Conservation (phyloP, 2,113 vertebrate species). For the Megaceryle maxima region DNA sequence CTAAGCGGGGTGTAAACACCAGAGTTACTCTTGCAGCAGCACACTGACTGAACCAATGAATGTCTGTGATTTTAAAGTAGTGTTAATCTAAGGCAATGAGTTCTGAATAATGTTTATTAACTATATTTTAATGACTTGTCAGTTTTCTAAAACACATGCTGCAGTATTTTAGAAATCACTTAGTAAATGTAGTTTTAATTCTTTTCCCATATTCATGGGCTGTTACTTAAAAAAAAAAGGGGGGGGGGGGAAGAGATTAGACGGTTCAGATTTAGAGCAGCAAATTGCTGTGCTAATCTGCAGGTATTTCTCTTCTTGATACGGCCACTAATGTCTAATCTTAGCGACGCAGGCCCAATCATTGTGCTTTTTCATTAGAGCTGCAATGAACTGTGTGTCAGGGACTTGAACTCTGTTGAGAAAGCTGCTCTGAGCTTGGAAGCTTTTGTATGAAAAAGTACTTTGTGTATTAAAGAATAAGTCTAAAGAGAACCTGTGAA, state of each 20-base stretch:
- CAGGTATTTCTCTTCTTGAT: slow-evolving; percentile 74
- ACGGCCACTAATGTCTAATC: slow-evolving; percentile 48
- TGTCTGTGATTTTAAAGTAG: slow-evolving; percentile 48
- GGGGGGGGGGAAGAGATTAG: slow-evolving; percentile 50
- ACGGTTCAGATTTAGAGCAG: slow-evolving; percentile 69
- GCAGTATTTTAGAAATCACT: slow-evolving; percentile 72
- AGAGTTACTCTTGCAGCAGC: not conserved
- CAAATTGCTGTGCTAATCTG: slow-evolving; percentile 72
- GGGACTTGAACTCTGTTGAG: slow-evolving; percentile 49
- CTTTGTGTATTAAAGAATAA: not conserved
- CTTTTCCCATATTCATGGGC: slow-evolving; percentile 58
- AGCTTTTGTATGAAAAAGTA: slow-evolving; percentile 1
- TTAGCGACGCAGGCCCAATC: not conserved
- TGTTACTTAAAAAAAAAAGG: slow-evolving; percentile 38
- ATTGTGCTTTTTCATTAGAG: slow-evolving; percentile 47
- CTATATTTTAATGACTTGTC: slow-evolving; percentile 67
- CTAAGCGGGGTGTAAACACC: not conserved
- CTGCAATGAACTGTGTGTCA: slow-evolving; percentile 45
- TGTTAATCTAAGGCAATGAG: slow-evolving; percentile 55
- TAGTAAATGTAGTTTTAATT: slow-evolving; percentile 71
- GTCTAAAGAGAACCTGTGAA: not conserved
- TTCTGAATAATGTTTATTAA: slow-evolving; percentile 76
- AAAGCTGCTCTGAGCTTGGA: not conserved
- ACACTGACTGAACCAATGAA: not conserved
- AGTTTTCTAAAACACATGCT: slow-evolving; percentile 68